These are phyloP conservation scores for Cyphomyrus discorhynchus DNA, from an alignment of 2,113 vertebrate species.

Conservation along the genomic window DNA sequence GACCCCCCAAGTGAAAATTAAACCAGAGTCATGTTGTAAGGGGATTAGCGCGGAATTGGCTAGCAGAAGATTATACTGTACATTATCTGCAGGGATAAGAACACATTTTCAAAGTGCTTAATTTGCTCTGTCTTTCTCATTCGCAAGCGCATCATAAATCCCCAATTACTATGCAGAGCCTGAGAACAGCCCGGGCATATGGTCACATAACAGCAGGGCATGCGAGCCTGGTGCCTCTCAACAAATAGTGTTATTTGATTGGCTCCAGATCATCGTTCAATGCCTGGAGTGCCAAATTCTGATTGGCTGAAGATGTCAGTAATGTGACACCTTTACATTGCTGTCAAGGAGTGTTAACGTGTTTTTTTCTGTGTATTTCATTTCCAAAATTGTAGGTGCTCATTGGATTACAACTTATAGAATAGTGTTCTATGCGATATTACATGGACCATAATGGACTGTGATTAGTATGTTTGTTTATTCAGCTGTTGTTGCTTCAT, in stretches of 20 bases:
- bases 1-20: constrained; percentile 24
- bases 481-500: not conserved
- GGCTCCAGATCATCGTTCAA: not conserved
- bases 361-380: not conserved
- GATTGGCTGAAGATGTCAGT: not conserved
- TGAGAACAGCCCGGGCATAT: constrained; percentile 20
- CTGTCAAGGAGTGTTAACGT: not conserved
- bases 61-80: constrained; percentile 39
- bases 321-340: not conserved
- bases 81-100: constrained; percentile 38
- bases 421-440: not conserved
- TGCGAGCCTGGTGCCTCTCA: not conserved
- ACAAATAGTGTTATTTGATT: constrained; percentile 18
- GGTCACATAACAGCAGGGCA: not conserved
- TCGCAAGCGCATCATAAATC: constrained; percentile 37
- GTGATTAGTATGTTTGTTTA: not conserved
- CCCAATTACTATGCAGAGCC: constrained; percentile 35
- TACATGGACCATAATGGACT: not conserved
- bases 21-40: constrained; percentile 32
- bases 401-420: not conserved
- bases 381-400: not conserved
- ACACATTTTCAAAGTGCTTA: constrained; percentile 32
- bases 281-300: not conserved
- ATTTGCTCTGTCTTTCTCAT: constrained; percentile 36
- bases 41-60: constrained; percentile 39